Base-by-base conservation (phyloP, 2,113 vertebrate species). In the Eulemur rufifrons region DNA sequence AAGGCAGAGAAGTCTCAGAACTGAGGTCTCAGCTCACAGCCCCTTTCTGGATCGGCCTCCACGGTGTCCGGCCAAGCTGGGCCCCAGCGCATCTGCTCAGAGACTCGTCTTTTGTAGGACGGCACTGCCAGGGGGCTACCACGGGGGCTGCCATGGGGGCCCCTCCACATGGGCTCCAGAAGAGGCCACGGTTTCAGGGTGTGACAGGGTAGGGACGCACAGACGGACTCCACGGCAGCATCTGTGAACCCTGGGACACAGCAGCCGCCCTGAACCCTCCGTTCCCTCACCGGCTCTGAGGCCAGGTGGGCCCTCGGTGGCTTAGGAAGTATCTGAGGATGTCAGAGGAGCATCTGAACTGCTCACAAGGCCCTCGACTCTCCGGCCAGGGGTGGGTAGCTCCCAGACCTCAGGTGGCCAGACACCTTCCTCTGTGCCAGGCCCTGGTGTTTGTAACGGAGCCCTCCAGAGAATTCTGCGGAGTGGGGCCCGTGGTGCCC, bases 171-270 rank as follows among this genome's bases (percentile, higher is more conserved):
- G 9, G 50, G 29, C 56, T 39, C 45, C 42, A 0, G 42, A 9
- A 5, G 32, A 42, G 45, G 39, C 3, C 23, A 0, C 45, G 39
- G 68, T 39, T 47, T 69, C 11, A 2, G 8, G 61, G 29, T 0
- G 3, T 6, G 0, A 12, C 5, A 1, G n/a, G 29, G 5, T 8
- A 2, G 1, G 2, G 18, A 1, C 0, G 9, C 29, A 6, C 32
- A 37, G 56, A n/a, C 0, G 0, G 71, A 27, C 29, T 5, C 4
- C 29, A 29, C 1, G 32, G 20, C 18, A 9, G n/a, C 17, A 6
- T 15, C 73, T 32, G 14, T 12, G 56, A 34, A 5, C 42, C 64
- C 37, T 5, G 0, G 45, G 5, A 9, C 68, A 15, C 27, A 21
- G 27, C 6, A 1, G 25, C 23, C 2, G 3, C 47, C 11, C 47